Conservation (phyloP, 2,888 invertebrate species). For the Trypoxylon attenuatum region DNA sequence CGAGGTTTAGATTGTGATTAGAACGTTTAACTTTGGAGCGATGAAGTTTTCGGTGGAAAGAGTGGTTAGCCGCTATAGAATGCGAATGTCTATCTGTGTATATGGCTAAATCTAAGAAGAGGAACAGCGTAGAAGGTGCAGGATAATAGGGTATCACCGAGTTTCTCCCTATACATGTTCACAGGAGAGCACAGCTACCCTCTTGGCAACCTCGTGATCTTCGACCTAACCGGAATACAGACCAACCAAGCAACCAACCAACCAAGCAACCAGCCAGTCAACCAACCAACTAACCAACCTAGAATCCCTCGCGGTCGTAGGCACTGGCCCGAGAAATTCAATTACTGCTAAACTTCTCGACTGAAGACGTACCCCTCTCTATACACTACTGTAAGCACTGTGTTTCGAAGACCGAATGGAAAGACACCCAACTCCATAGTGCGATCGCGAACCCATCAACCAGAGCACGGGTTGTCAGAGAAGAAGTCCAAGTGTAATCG, state of each 20-base stretch:
- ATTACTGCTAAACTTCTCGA: constrained; percentile 73
- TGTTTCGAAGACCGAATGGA: constrained; percentile 55
- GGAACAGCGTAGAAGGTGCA: constrained; percentile 27
- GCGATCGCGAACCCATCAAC: too few species aligned
- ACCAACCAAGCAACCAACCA: constrained; percentile 45
- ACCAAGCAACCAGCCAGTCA: constrained; percentile 48
- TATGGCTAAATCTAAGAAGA: constrained; percentile 41
- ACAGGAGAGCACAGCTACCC: constrained; percentile 52
- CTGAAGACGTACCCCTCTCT: constrained; percentile 60
- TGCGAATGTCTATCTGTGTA: too few species aligned
- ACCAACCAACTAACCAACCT: constrained; percentile 45
- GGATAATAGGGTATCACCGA: constrained; percentile 58
- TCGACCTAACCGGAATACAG: constrained; percentile 46
- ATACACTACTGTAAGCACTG: constrained; percentile 57
- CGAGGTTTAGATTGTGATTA: too few species aligned
- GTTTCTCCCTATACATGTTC: constrained; percentile 53
- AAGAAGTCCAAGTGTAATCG: constrained; percentile 29
- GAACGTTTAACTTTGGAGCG: too few species aligned
- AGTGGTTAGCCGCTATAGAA: not conserved
- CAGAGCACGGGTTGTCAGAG: too few species aligned
- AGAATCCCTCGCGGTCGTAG: constrained; percentile 65
- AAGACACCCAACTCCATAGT: constrained; percentile 50
- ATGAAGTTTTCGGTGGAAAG: constrained; percentile 10
- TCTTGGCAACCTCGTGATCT: constrained; percentile 50
- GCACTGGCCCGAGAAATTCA: constrained; percentile 74